Conservation (phyloP, 64 coral and sea anemone genomes). For the Pocillopora verrucosa region DNA sequence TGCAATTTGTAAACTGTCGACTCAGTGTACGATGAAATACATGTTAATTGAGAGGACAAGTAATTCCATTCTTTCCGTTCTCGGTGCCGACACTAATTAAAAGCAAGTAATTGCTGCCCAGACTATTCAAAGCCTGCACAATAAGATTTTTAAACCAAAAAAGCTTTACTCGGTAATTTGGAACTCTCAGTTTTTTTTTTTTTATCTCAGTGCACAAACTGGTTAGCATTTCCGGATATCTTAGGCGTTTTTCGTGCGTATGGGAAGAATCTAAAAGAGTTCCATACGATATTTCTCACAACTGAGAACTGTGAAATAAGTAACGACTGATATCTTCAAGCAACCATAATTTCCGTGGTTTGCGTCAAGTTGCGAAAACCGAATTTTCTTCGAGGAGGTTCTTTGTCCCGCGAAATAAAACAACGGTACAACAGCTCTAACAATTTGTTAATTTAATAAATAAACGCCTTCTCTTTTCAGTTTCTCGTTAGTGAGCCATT, state of each 20-base stretch:
- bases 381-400: background rate
- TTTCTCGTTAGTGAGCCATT: constrained; percentile 52
- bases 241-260: background rate
- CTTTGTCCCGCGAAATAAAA: background rate
- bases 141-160: background rate
- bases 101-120: constrained; percentile 7
- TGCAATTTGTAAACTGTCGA: background rate
- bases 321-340: background rate
- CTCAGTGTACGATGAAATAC: constrained; percentile 29
- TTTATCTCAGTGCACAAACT: constrained; percentile 2
- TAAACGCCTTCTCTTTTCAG: constrained; percentile 1
- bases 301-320: background rate
- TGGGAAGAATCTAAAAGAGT: background rate
- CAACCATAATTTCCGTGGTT: background rate
- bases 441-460: constrained; percentile 56
- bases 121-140: constrained; percentile 7
- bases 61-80: constrained; percentile 19
- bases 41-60: constrained; percentile 17
- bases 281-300: background rate
- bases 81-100: constrained; percentile 50
- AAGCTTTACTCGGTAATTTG: background rate
- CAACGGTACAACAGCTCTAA: background rate
- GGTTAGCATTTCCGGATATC: background rate
- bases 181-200: constrained; percentile 2
- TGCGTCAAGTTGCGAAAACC: background rate